These are phyloP conservation scores for Rhopalosiphum nymphaeae DNA, from an alignment of 2,888 invertebrate species.

Conservation along the genomic window DNA sequence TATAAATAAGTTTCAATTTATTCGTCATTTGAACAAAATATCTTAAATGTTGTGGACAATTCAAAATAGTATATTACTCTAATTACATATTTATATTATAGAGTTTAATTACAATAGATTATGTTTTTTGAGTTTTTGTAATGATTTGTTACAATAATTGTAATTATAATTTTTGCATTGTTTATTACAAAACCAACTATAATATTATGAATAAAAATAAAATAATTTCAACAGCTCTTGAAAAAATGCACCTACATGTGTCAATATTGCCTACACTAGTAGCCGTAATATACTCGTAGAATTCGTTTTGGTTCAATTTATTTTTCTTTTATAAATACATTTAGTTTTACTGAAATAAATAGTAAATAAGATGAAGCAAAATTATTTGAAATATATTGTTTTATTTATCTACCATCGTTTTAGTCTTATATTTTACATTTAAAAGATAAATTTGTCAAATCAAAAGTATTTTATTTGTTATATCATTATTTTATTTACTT, in stretches of 20 bases:
- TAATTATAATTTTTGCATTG: not conserved
- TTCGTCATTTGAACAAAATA: not conserved
- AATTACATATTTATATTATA: no score
- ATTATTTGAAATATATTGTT: not conserved
- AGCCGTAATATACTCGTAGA: slow-evolving; percentile 34
- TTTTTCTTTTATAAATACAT: not conserved
- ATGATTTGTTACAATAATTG: not conserved
- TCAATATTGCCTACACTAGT: slow-evolving; percentile 44
- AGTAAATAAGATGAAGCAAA: not conserved
- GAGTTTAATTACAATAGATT: not conserved
- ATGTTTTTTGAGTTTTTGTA: not conserved
- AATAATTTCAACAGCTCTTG: not conserved
- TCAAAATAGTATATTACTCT: not conserved
- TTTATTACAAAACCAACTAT: not conserved
- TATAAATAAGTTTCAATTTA: not conserved
- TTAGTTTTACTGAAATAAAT: not conserved
- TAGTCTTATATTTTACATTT: not conserved
- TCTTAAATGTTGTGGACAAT: not conserved
- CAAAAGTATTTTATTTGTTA: not conserved
- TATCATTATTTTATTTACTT: not conserved
- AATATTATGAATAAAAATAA: not conserved
- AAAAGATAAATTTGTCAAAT: not conserved
- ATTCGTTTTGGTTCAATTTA: not conserved
- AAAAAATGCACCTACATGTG: not conserved
- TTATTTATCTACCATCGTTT: not conserved